Percentiles rank a stretch among this genome's conserved stretches.
Conservation (phyloP, 2,113 vertebrate genomes). For the Micromys minutus region DNA sequence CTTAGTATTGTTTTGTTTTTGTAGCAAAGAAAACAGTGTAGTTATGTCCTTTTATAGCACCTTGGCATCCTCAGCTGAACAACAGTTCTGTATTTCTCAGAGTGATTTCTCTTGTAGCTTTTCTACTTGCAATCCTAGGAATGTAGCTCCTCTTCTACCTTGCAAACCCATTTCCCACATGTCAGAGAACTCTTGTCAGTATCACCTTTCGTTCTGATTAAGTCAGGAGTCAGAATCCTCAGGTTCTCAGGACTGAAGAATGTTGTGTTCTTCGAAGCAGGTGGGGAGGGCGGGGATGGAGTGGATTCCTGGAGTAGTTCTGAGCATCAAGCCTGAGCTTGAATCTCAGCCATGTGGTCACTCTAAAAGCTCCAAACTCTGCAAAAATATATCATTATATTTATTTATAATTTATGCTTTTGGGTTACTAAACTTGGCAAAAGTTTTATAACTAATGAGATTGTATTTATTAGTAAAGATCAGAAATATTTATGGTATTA, state of each 20-base stretch:
- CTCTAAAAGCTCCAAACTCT: neutral
- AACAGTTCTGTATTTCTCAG: neutral
- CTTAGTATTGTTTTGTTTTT: neutral
- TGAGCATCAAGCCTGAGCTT: neutral
- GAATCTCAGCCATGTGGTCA: neutral
- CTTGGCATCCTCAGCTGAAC: neutral
- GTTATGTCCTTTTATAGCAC: neutral
- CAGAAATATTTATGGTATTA: neutral
- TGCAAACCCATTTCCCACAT: neutral
- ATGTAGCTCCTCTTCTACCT: neutral
- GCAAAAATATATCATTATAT: neutral
- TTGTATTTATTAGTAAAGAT: neutral
- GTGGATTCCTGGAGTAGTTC: neutral
- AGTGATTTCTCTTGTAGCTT: neutral
- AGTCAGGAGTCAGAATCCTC: neutral
- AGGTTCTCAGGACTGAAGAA: neutral
- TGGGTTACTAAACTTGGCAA: neutral
- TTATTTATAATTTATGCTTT: neutral
- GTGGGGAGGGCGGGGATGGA: accelerated
- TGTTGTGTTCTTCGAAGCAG: neutral
- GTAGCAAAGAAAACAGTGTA: neutral
- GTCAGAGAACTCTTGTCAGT: neutral
- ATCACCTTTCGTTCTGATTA: neutral
- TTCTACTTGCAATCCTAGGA: neutral
- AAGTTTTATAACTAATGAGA: neutral